Conservation (phyloP, 2,113 vertebrate genomes). For the Aramus guarauna region DNA sequence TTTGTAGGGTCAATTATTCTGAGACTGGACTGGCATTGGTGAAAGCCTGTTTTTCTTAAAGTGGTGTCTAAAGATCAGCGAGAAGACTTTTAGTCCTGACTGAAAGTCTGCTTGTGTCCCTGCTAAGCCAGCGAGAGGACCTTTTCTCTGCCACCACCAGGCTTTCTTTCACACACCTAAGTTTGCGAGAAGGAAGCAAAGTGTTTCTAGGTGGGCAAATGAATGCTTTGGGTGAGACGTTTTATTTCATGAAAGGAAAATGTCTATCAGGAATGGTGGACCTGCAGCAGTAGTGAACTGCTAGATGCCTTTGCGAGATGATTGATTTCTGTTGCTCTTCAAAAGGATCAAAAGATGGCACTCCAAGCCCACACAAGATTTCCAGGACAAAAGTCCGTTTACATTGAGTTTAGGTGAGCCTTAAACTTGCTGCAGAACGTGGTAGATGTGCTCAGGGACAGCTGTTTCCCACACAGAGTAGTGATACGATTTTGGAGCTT, state of each 20-base stretch:
- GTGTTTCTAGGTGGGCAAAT: background rate
- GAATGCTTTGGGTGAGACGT: background rate
- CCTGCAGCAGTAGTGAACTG: background rate
- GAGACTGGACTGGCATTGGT: background rate
- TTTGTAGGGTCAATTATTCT: background rate
- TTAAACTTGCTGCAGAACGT: background rate
- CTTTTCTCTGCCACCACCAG: background rate
- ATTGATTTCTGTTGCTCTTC: background rate
- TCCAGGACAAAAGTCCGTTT: background rate
- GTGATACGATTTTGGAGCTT: background rate
- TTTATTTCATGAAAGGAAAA: background rate
- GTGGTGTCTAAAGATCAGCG: background rate
- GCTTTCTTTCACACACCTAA: background rate
- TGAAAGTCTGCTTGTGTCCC: background rate
- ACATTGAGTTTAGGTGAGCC: background rate
- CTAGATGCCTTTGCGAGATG: background rate
- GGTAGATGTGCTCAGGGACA: background rate
- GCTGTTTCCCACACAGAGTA: background rate
- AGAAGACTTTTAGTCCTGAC: background rate
- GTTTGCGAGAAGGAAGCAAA: background rate
- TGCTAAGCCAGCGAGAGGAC: background rate
- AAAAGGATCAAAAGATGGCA: slow-evolving; percentile 66
- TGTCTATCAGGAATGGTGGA: background rate
- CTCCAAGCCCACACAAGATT: slow-evolving; percentile 17
- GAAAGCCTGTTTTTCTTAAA: background rate